Evolutionary conservation across 2,113 vertebrate species (phyloP), one percentile per base, ranked within the genome.

Genomic region (Coreoperca whiteheadi): DNA sequence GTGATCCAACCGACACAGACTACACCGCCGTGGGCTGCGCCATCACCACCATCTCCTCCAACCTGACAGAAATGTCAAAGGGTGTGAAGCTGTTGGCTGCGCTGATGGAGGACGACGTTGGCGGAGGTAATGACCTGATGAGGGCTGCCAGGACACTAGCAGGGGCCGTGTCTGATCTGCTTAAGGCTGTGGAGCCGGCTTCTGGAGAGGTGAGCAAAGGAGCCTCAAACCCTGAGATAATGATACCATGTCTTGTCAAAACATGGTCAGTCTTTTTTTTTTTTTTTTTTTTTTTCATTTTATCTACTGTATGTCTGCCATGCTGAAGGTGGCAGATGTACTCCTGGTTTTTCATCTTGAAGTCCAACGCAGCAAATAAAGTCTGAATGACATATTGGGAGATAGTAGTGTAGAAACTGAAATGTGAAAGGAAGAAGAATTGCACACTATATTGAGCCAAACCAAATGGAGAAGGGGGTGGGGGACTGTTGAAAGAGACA

Each of bases 21-120:
- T 99, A 99, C 90, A 99, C 98, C 0, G 99, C 99, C 0, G 99
- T 99, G 89, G 99, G 99, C 39, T 99, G 99, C 21, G 99, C 99
- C 20, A 99, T 99, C 93, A 99, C 99, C 82, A 99, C 99, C 56
- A 99, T 99, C 89, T 99, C 98, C 60, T 99, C 99, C 86, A 99
- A 99, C 95, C 95, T 99, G 93, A 99, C 98, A 0, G 98, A 99
- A 92, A 99, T 99, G 99, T 99, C 99, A 71, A 99, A 98, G 94
- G 99, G 99, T 0, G 99, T 99, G 86, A 99, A 99, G 92, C 94
- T 99, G 64, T 92, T 99, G 90, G 99, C 99, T 0, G 98, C 98
- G 0, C 95, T 99, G 77, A 98, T 99, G 97, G 98, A 99, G 15
- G 98, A 99, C 1, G 98, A 99, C 0, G 95, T 98, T 73, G 98